phyloP scores from a whole-genome alignment of 2,113 vertebrate genomes.

The Acanthochromis polyacanthus region DNA sequence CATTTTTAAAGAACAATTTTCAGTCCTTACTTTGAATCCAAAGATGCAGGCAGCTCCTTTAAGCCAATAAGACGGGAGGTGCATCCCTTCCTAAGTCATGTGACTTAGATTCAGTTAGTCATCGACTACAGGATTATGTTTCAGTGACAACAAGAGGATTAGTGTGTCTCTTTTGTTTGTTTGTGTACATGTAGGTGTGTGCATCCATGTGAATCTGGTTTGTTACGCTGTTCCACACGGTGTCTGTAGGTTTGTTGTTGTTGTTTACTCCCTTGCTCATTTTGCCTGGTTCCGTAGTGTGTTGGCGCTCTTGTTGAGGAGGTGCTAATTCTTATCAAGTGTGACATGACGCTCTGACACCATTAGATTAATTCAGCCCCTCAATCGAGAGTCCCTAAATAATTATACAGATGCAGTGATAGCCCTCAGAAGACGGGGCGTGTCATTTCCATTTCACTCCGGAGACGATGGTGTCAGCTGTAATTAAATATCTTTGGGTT shows the following conservation, averaged over 20 bases:
- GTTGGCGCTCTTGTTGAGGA: conserved; percentile 35
- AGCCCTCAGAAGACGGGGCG: background rate
- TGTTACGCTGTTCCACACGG: too few relatives aligned
- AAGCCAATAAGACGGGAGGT: too few relatives aligned
- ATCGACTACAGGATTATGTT: conserved; percentile 63
- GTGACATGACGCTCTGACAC: conserved; percentile 53
- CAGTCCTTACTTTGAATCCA: too few relatives aligned
- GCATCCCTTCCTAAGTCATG: conserved; percentile 27
- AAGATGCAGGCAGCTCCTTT: too few relatives aligned
- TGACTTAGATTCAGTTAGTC: conserved; percentile 63
- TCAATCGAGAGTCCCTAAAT: conserved; percentile 27
- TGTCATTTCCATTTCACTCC: background rate
- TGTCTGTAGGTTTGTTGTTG: background rate
- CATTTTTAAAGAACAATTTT: too few relatives aligned
- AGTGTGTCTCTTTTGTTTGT: conserved; percentile 36
- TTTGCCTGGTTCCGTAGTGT: background rate
- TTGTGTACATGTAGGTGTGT: conserved; percentile 7
- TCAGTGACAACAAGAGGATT: conserved; percentile 57
- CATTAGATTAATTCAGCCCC: conserved; percentile 48
- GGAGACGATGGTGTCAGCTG: background rate
- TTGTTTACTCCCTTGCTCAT: background rate
- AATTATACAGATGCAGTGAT: conserved; percentile 34
- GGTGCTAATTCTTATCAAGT: conserved; percentile 61
- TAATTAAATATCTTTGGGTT: conserved; percentile 43
- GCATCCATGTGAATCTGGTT: background rate